Evolutionary conservation across 2,888 invertebrate genomes (phyloP), one percentile per base, ranked within the genome.

Genomic region (Pimpla rufipes): DNA sequence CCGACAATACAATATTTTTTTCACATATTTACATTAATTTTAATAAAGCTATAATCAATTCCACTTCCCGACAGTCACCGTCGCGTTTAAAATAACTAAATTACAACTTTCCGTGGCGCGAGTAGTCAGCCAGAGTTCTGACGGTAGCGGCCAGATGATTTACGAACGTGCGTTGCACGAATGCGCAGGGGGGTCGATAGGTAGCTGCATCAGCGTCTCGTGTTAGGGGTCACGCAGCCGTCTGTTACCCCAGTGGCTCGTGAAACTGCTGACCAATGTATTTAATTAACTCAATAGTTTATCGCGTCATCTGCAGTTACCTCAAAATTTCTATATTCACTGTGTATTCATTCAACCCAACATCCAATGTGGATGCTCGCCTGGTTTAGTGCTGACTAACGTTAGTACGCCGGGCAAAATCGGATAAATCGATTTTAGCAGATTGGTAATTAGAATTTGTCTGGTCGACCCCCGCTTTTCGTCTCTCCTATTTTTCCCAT

Each of bases 241-340:
- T 73, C 59, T n/a, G 23, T 40, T 40, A 40, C 3, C 40, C 13
- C 21, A 57, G 40, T 18, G 35, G 4, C 29, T 21, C 8, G 23
- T 13, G 59, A 73, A 81, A 77, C 50, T 67, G 73, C 71, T 71
- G 71, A 77, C 57, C 16, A 73, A 71, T 71, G 18, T 35, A 67
- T 66, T 71, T 64, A 13, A 73, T 71, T 77, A 71, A 77, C 3
- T 18, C 29, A 16, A 21, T 40, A 57, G n/a, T 42, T 50, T 50
- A 74, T 67, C 23, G 40, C 29, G 0, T 8, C 21, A 62, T 73
- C 40, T 29, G 55, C 64, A 42, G 40, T 45, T 52, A 45, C 62
- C 6, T 52, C 29, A 29, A 23, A n/a, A 37, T 52, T 64, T 75
- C 42, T 35, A 68, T 80, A 23, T 23, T 45, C 45, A 21, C 21